A percentile compares a stretch with the other conserved stretches of the same genome.
Evolutionary conservation across 2,113 vertebrate species (phyloP).

Genomic region (Natator depressus): DNA sequence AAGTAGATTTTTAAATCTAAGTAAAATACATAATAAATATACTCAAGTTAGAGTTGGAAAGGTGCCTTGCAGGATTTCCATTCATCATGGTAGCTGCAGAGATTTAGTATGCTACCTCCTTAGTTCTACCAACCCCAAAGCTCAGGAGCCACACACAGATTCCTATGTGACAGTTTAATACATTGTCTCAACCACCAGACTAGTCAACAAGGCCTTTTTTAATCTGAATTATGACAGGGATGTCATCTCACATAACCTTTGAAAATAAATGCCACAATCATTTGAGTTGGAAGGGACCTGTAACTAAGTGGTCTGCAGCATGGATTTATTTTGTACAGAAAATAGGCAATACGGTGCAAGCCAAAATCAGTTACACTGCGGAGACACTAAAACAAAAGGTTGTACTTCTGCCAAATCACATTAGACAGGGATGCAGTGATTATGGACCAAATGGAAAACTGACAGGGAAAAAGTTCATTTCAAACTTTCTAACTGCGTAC

Average conservation of each 20-base stretch:
- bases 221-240: neutral
- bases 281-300: neutral
- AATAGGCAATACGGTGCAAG: neutral
- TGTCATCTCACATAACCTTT: neutral
- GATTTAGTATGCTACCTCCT: neutral
- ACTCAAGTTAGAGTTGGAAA: fast-evolving
- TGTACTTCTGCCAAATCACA: neutral
- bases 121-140: neutral
- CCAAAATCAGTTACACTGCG: neutral
- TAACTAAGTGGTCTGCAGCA: neutral
- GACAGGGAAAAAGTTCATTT: neutral
- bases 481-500: neutral
- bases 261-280: neutral
- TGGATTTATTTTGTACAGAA: neutral
- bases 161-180: neutral
- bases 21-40: fast-evolving
- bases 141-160: neutral
- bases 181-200: neutral
- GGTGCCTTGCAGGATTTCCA: neutral
- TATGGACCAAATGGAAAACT: neutral
- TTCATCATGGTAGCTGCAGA: neutral
- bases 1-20: fast-evolving
- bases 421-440: neutral
- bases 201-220: neutral
- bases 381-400: neutral